These are phyloP conservation scores for Macrocentrus cingulum DNA, from an alignment of 1,140 invertebrate species.

Conservation along the genomic window DNA sequence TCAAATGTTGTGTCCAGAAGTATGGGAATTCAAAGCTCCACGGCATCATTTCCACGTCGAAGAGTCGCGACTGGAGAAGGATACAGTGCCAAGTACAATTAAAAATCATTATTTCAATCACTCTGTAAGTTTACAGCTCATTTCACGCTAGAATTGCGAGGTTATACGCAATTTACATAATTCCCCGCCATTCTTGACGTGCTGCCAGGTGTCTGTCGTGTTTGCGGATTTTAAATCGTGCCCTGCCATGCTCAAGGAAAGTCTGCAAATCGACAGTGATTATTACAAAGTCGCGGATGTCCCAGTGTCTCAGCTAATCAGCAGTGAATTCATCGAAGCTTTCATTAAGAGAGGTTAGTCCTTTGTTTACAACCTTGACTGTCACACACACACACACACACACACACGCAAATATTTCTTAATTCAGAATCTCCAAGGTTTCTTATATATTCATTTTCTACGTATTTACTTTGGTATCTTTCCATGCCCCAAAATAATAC, in stretches of 20 bases:
- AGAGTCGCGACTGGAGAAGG: slow-evolving; percentile 32
- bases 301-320: slow-evolving; percentile 52
- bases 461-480: slow-evolving; percentile 4
- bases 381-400: neutral
- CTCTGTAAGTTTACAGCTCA: slow-evolving; percentile 24
- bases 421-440: too few species aligned
- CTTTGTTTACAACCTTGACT: slow-evolving; percentile 4
- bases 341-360: slow-evolving; percentile 59
- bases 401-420: neutral
- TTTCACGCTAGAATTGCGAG: neutral
- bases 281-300: slow-evolving; percentile 61
- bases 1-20: slow-evolving; percentile 62
- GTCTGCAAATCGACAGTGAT: slow-evolving; percentile 56
- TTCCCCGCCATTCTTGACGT: slow-evolving; percentile 38
- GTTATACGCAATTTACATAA: slow-evolving; percentile 40
- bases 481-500: neutral
- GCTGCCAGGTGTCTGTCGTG: slow-evolving; percentile 59
- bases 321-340: slow-evolving; percentile 59
- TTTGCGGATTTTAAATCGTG: slow-evolving; percentile 56
- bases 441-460: too few species aligned
- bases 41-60: slow-evolving; percentile 43
- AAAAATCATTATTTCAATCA: slow-evolving; percentile 25
- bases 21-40: slow-evolving; percentile 59
- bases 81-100: slow-evolving; percentile 34
- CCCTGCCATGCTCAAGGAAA: slow-evolving; percentile 47